Evolutionary conservation across 2,797 vertebrate genomes (phyloP), one percentile per base, ranked within the genome.

Genomic region (Heliangelus exortis): DNA sequence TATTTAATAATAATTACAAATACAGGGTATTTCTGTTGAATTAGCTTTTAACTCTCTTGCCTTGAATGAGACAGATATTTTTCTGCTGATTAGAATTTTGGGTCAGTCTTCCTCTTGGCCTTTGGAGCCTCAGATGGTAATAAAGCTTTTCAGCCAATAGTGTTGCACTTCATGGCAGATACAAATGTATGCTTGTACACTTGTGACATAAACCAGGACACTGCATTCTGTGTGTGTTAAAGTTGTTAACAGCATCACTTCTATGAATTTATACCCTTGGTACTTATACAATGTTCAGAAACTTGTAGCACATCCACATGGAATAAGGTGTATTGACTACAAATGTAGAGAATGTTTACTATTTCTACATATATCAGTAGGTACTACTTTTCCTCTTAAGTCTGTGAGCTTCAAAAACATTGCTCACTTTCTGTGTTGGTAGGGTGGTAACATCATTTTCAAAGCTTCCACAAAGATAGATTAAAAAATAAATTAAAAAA

Each of bases 241-340:
- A 59, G 50, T 65, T 58, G 25, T 28, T 55, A 58, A n/a, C 31
- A 61, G 26, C n/a, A 39, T 7, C 21, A 4, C 25, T 17, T 29
- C 23, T 33, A 22, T 47, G 23, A 55, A 26, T 47, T 58, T 15
- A 3, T 33, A 26, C 22, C 34, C 15, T 2, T 31, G 67, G 63
- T 73, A 79, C 55, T 45, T 53, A n/a, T 0, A 45, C 43, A 25
- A 43, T 21, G 33, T 16, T 17, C 45, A 73, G 48, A 84, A 76
- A 45, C 20, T 9, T 69, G 48, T 28, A 84, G 16, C 39, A 43
- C 1, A 5, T 39, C 62, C 36, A 18, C 0, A 0, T 28, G 55
- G 67, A 16, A 34, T 45, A 23, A 84, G 41, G 34, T 79, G 14
- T 5, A 16, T 39, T 43, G 45, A 53, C n/a, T 65, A 54, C 21